Conservation (phyloP, 2,797 vertebrate genomes). For the Phaenicophaeus curvirostris region DNA sequence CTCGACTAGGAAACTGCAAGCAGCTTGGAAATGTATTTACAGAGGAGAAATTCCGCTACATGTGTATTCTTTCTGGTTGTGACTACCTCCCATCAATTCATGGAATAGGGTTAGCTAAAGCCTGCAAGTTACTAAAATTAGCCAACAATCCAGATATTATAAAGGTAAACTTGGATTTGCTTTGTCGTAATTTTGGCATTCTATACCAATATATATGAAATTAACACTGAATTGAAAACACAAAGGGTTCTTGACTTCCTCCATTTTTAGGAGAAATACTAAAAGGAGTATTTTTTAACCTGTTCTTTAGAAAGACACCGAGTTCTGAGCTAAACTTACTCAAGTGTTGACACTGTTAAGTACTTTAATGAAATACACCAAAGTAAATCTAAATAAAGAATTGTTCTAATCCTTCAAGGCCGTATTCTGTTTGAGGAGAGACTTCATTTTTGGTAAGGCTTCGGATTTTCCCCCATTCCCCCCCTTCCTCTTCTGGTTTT, state of each 20-base stretch:
- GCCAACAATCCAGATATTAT: conserved; percentile 94
- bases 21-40: conserved; percentile 94
- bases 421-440: neutral
- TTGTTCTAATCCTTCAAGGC: neutral
- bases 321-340: neutral
- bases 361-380: neutral
- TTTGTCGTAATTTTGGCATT: neutral
- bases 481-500: neutral
- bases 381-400: neutral
- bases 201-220: neutral
- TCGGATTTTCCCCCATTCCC: fast-evolving
- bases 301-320: neutral
- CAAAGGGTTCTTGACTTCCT: neutral
- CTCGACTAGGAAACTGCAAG: conserved; percentile 88
- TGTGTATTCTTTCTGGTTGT: conserved; percentile 98
- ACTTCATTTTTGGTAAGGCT: neutral
- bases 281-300: neutral
- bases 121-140: conserved; percentile 89
- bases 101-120: conserved; percentile 95
- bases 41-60: conserved; percentile 95
- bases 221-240: neutral
- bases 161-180: conserved; percentile 80
- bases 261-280: neutral
- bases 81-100: conserved; percentile 93
- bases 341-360: neutral